These are phyloP conservation scores for Microctonus brassicae DNA, from an alignment of 2,888 invertebrate species.

Conservation along the genomic window DNA sequence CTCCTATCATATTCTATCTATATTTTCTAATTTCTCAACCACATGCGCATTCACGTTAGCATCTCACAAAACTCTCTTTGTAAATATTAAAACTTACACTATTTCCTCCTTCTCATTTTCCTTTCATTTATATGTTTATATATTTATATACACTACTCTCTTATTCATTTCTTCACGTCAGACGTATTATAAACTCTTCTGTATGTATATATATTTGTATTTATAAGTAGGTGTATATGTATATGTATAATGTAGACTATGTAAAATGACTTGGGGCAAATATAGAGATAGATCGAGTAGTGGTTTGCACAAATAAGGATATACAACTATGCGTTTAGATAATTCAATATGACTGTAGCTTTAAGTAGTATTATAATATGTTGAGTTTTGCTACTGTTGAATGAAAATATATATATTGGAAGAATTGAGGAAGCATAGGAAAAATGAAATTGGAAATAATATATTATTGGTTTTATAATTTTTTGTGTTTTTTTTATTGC, in stretches of 20 bases:
- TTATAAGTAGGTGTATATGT: too few species aligned
- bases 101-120: constrained; percentile 7
- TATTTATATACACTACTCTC: neutral
- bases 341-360: constrained; percentile 32
- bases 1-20: neutral
- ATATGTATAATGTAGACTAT: too few species aligned
- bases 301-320: constrained; percentile 30
- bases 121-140: neutral
- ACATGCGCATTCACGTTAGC: neutral
- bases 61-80: constrained; percentile 1
- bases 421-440: too few species aligned
- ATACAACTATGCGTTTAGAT: constrained; percentile 24
- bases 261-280: constrained; percentile 22
- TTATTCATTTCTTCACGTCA: neutral
- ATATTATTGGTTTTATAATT: too few species aligned
- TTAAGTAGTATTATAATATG: neutral
- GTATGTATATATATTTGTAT: neutral
- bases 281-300: constrained; percentile 9
- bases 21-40: neutral
- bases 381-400: constrained; percentile 29
- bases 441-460: too few species aligned
- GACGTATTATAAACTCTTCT: neutral
- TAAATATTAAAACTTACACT: neutral
- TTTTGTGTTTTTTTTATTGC: too few species aligned
- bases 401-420: neutral